phyloP scores from a whole-genome alignment of 2,113 vertebrate genomes.

The Bufo gargarizans region DNA sequence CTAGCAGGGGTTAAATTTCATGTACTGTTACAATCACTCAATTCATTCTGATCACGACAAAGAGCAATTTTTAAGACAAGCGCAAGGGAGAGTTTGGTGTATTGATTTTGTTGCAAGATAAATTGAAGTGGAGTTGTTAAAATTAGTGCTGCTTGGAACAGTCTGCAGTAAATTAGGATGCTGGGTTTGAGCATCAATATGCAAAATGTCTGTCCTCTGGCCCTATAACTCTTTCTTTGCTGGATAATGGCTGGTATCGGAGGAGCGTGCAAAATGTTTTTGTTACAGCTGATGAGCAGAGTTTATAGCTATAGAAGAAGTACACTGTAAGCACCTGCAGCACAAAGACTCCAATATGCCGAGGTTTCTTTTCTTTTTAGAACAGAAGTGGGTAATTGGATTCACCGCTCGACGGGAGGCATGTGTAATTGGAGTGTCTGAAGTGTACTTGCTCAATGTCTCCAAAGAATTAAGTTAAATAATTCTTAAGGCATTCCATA shows the following conservation, averaged over 20 bases:
- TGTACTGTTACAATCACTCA: conserved; percentile 36
- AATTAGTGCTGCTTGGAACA: conserved; percentile 65
- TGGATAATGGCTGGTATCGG: neutral
- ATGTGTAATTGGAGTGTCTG: conserved; percentile 40
- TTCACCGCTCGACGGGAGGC: conserved; percentile 32
- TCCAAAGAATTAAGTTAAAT: conserved; percentile 20
- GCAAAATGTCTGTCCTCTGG: conserved; percentile 40
- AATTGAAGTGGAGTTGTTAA: conserved; percentile 65
- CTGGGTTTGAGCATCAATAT: conserved; percentile 51
- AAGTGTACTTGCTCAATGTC: conserved; percentile 15
- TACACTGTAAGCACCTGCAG: conserved; percentile 10
- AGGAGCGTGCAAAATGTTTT: neutral
- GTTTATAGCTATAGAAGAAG: neutral
- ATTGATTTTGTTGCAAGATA: conserved; percentile 64
- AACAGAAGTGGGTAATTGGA: conserved; percentile 44
- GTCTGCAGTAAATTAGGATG: conserved; percentile 60
- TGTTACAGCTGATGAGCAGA: neutral
- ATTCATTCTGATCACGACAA: conserved; percentile 64
- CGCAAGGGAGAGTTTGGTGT: conserved; percentile 61
- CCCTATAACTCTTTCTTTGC: neutral
- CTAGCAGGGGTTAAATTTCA: conserved; percentile 16
- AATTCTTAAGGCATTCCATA: conserved; percentile 21
- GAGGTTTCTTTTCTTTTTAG: conserved; percentile 12
- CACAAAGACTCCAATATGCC: conserved; percentile 1
- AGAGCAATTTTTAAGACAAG: conserved; percentile 65